Evolutionary conservation across 2,888 invertebrate genomes (phyloP), one percentile per base, ranked within the genome.

Genomic region (Andrena fulva): DNA sequence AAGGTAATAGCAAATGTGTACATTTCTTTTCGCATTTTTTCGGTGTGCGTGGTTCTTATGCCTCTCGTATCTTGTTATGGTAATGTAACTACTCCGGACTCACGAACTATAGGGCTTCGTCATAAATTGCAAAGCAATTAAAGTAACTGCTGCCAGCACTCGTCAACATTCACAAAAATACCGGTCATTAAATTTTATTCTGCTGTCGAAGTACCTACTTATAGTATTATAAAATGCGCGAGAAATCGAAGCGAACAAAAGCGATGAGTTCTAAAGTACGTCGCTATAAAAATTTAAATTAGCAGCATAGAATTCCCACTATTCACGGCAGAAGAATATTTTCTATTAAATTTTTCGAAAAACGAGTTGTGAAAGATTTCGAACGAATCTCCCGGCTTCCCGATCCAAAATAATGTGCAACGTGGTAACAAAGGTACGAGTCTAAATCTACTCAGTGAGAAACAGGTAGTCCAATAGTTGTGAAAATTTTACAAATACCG

Each of bases 121-220:
- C 10, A n/a, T 67, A 31, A 6, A 67, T 62, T 73, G n/a, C 1
- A 52, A 52, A 24, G 16, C 16, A 59, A 60, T 56, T 29, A 59
- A 77, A n/a, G 16, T 2, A 33, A 33, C 27, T 1, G 35, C 48
- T 8, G 31, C 0, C 33, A 56, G 6, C 12, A 10, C 20, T 10
- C 0, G 31, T 12, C 4, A 35, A 50, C 52, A 10, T 50, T 31
- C 16, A 10, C 35, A 50, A 16, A 56, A 50, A 29, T 29, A 59
- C 10, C 16, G n/a, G 27, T 60, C 35, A 31, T 27, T 8, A 12
- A 78, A 33, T 75, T 73, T 27, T 6, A 4, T 7, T 24, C n/a
- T 2, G 10, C 31, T n/a, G 1, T 2, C 1, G 6, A 77, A 10
- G 7, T 20, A 20, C 27, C 20, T 20, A 20, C 20, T 20, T 20